Evolutionary conservation across 1,140 invertebrate species (phyloP), one percentile per base, ranked within the genome.

Genomic region (Pogonus chalceus): DNA sequence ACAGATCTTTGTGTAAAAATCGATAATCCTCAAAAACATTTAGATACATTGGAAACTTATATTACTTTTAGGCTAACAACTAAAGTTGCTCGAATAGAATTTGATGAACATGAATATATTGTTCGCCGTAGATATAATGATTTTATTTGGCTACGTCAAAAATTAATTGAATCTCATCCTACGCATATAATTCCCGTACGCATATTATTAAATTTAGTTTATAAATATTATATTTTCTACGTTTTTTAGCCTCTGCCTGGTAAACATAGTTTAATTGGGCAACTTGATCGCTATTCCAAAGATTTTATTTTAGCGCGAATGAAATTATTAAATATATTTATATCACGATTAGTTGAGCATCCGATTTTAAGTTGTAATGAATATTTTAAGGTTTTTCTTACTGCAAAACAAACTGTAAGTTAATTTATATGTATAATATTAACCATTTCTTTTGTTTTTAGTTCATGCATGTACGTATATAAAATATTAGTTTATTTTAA

Each of bases 11-110:
- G 81, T 65, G 76, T 86, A 0, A 75, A 79, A 68, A 83, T 88
- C 18, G 85, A 87, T 58, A 84, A 84, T 72, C 85, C 85, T n/a
- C 84, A 87, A 57, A 88, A 87, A 65, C 83, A 87, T 69, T 74
- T 84, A 16, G 83, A 84, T 58, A 82, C 83, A 0, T 74, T 87
- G 58, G 85, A 87, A 66, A 85, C 84, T 1, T 88, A 81, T 60
- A 83, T 88, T 46, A 84, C 84, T 35, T 88, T 87, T 61, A 72
- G 83, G 39, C 77, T 87, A 21, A 79, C 78, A 14, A 84, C 83
- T 1, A 82, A 77, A 65, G 82, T 83, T 67, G 79, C 79, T 12
- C 73, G 84, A 58, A 74, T 78, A 62, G 83, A 85, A 61, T 84
- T 79, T 70, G 75, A 78, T 37, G 76, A 80, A 56, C 77, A 71